phyloP scores from a whole-genome alignment of 2,797 vertebrate species.

The Acipenser ruthenus region DNA sequence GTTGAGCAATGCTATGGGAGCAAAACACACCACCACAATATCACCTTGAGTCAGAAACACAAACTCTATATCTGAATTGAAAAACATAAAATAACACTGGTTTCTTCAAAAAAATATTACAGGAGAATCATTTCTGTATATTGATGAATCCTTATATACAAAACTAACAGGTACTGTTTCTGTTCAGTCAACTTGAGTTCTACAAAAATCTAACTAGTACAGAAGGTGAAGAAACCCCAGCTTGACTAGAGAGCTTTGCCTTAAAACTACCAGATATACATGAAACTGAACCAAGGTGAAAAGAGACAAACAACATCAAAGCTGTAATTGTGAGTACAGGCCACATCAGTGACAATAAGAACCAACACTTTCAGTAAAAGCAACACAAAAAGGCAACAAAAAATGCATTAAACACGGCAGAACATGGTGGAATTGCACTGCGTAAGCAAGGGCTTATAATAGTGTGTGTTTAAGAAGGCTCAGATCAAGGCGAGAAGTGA shows the following conservation, averaged over 20 bases:
- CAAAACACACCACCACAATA: background rate
- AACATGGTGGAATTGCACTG: conserved; percentile 6
- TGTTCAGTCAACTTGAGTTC: background rate
- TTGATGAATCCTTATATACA: conserved; percentile 3
- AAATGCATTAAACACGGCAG: background rate
- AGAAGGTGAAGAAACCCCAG: background rate
- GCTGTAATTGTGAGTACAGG: background rate
- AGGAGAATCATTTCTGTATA: background rate
- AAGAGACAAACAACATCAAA: background rate
- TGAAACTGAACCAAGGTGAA: background rate
- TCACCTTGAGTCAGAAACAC: conserved; percentile 4
- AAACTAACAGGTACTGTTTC: conserved; percentile 9
- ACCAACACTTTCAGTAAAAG: conserved; percentile 2
- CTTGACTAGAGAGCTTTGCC: conserved; percentile 2
- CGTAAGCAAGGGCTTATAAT: background rate
- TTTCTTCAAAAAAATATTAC: conserved; percentile 6
- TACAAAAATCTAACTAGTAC: background rate
- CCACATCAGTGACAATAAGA: background rate
- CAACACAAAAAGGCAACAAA: conserved; percentile 4
- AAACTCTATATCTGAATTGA: background rate
- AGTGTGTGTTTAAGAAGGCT: background rate
- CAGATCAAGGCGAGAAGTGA: background rate
- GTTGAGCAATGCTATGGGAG: background rate
- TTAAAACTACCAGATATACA: conserved; percentile 1
- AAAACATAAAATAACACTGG: background rate